Evolutionary conservation across 2,797 vertebrate genomes (phyloP), one percentile per base, ranked within the genome.

Genomic region (Cynopterus sphinx): DNA sequence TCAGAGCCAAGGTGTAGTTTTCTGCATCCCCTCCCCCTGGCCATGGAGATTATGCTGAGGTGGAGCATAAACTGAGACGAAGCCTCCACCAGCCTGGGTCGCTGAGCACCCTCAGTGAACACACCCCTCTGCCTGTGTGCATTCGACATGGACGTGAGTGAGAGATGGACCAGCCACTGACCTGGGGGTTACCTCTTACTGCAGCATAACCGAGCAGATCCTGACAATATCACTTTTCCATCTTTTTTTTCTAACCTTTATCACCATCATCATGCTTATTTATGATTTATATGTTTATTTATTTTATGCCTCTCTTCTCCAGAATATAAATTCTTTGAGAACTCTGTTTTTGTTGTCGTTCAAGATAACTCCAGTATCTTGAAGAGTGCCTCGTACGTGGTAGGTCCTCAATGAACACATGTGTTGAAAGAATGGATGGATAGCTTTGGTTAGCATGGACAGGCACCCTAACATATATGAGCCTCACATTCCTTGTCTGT

Each of bases 301-400:
- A 26, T 63, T 68, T 92, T 73, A 46, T 43, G n/a, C 49, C 17
- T 71, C 21, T 22, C 87, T 55, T 91, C 19, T 70, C 22, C 89
- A 73, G 28, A 78, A 22, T 83, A 49, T 65, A 33, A 86, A 46
- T 77, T 82, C 46, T 39, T 33, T 19, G 0, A 61, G 39, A 67
- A 59, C 74, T 2, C n/a, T 68, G 6, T 33, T 79, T 28, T 59
- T 77, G 13, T 77, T 82, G 41, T 26, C 53, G 2, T 92, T 51
- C 16, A 26, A 1, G 59, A 9, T 93, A 33, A 81, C 17, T 73
- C 33, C 11, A 33, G 6, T 24, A 46, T 82, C 46, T 91, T 57
- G 39, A 71, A 61, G 24, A 55, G 41, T 33, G 26, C 43, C 33
- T 57, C 4, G 43, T 67, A 39, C 1, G 1, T 41, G 31, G 51